These are phyloP conservation scores for Rissa tridactyla DNA, from an alignment of 2,113 vertebrate genomes.

Conservation along the genomic window DNA sequence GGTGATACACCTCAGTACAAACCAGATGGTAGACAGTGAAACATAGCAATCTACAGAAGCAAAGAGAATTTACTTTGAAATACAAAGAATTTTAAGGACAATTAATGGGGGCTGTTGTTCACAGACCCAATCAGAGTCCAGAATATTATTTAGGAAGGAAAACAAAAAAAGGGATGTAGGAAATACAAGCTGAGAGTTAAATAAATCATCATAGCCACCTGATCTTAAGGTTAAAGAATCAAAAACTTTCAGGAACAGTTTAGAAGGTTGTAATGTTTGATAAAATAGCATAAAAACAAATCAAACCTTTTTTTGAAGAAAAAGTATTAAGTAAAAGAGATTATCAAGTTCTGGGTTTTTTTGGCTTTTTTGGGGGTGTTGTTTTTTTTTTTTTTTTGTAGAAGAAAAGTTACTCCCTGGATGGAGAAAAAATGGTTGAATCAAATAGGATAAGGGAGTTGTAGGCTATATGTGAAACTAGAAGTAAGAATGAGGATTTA, in stretches of 20 bases:
- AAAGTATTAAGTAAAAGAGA: neutral
- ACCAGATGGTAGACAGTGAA: neutral
- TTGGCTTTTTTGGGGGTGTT: neutral
- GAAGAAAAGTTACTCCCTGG: neutral
- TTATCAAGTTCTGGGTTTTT: neutral
- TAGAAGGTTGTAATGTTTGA: neutral
- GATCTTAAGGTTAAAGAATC: neutral
- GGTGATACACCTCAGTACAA: neutral
- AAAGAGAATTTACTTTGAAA: neutral
- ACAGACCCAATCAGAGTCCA: neutral
- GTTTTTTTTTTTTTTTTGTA: too few relatives aligned
- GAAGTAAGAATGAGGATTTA: neutral
- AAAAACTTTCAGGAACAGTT: neutral
- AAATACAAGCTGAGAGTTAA: neutral
- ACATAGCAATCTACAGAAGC: neutral
- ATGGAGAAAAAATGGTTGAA: neutral
- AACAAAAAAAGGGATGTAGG: neutral
- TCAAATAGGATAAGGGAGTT: neutral
- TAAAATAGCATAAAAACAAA: neutral
- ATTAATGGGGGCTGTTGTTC: neutral
- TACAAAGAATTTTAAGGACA: neutral
- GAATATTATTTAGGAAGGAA: neutral
- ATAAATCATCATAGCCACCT: neutral
- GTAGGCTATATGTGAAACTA: neutral
- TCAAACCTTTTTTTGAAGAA: neutral